Base-by-base conservation (phyloP, 2,888 invertebrate genomes). In the Argyresthia albistria region DNA sequence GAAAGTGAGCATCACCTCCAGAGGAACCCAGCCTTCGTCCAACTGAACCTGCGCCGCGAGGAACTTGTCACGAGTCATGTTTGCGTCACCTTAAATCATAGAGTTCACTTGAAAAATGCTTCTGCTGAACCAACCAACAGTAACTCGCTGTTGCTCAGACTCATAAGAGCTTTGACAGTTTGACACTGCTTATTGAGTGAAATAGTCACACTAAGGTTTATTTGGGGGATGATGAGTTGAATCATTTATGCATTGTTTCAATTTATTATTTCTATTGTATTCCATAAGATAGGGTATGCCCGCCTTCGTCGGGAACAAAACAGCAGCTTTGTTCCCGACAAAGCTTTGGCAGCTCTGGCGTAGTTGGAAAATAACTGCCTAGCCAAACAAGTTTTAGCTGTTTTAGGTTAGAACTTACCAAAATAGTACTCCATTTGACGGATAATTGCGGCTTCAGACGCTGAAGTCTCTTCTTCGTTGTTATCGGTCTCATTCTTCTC, bases 21-120 rank as follows among this genome's bases (percentile, higher is more conserved):
- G 73, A 0, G 95, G 91, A 15, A 99, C 91, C 99, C 99, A 97
- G 2, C 96, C 98, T 52, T 97, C 95, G 60, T 97, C 95, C 58
- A 95, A 88, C 60, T 91, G 91, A 0, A 95, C 91, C 80, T 97
- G 93, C 56, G 95, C 95, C 62, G 92, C 91, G n/a, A 99, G 87
- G 73, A 98, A 99, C 77, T 95, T 97, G 74, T 99, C 99, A 55
- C 94, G 91, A 0, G 93, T 93, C 51, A 99, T 88, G 80, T 99
- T 99, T 6, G 94, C 90, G 76, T 99, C 96, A 50, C 99, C 97
- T 88, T 68, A 90, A 93, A 67, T 35, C 10, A n/a, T n/a, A n/a
- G n/a, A n/a, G n/a, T n/a, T n/a, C n/a, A 37, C 35, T 46, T 39
- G 3, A 25, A 3, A 39, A n/a, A 11, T 39, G 39, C 1, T 39